These are phyloP conservation scores for Dyspetes luteomarginatus DNA, from an alignment of 2,888 invertebrate species.

Conservation along the genomic window DNA sequence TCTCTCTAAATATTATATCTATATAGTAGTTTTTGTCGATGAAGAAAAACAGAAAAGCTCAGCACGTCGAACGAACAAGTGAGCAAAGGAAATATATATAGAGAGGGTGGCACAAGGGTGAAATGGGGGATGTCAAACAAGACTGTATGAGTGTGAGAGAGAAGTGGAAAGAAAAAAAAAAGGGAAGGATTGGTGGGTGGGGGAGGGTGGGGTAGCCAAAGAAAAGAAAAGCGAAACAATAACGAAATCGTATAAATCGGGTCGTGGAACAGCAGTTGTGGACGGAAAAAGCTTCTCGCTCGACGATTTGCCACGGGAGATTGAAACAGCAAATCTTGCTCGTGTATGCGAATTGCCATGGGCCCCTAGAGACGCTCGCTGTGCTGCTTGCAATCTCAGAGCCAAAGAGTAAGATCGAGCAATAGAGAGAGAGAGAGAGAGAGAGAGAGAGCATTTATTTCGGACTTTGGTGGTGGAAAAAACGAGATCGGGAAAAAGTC, in stretches of 20 bases:
- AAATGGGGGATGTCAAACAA: neutral
- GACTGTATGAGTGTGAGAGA: too few relatives aligned
- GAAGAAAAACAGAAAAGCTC: conserved; percentile 9
- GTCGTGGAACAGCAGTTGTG: conserved; percentile 45
- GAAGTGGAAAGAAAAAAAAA: neutral
- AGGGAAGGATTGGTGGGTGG: too few relatives aligned
- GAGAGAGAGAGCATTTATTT: conserved; percentile 22
- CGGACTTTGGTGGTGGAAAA: conserved; percentile 13
- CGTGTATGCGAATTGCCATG: conserved; percentile 33
- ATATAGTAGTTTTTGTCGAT: neutral
- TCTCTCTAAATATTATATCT: too few relatives aligned
- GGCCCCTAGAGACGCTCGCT: neutral
- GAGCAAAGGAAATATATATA: neutral
- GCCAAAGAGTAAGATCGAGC: neutral
- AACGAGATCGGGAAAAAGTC: neutral
- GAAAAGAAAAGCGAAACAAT: conserved; percentile 37
- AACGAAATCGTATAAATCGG: conserved; percentile 61
- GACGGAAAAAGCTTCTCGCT: conserved; percentile 36
- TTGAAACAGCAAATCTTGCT: conserved; percentile 53
- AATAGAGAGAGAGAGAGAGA: neutral
- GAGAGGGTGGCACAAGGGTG: neutral
- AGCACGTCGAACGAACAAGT: conserved; percentile 28
- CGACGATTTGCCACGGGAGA: conserved; percentile 46
- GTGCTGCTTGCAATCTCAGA: neutral
- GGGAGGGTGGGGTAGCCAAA: neutral